Evolutionary conservation across 2,888 invertebrate species (phyloP), one percentile per base, ranked within the genome.

Genomic region (Labia minor): DNA sequence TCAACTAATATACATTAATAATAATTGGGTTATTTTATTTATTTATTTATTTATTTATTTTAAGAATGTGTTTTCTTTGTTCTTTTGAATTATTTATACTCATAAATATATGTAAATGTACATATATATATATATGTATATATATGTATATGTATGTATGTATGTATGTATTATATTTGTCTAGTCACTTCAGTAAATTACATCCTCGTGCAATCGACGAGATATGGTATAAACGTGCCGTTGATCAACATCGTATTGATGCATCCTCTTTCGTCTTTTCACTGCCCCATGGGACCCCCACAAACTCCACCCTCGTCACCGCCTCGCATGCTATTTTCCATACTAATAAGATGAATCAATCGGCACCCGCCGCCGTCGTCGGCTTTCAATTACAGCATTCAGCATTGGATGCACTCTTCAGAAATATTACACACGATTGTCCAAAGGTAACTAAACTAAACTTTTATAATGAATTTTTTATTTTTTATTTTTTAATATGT

Each of bases 181-280:
- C 11, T 74, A 89, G 89, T 65, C 85, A 85, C 72, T 92, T 92
- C 74, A 88, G 88, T 69, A 85, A 86, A 70, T 81, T 85, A 66
- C 87, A 89, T 78, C 86, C 87, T 3, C 83, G 85, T 64, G 87
- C 93, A 1, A 92, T 90, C 64, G 92, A 94, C 75, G 93, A 94
- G 76, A 83, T 89, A 18, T 94, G 92, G 92, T 94, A 94, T 76
- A 89, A 90, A 76, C 88, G 90, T 70, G 93, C 95, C 0, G 90
- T 95, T 2, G 82, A 94, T 62, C 92, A 92, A 73, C 89, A 92
- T 75, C 84, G 86, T 74, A 83, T 87, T 62, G 88, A 90, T 73
- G 81, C 85, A 6, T 86, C 89, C 26, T 87, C 90, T 0, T 85
- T 90, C 73, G 90, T 92, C 0, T 87, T 89, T 73, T 85, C 89